A percentile compares a stretch with the other conserved stretches of the same genome.
phyloP scores from a whole-genome alignment of 2,797 vertebrate species.

The Callimico goeldii region DNA sequence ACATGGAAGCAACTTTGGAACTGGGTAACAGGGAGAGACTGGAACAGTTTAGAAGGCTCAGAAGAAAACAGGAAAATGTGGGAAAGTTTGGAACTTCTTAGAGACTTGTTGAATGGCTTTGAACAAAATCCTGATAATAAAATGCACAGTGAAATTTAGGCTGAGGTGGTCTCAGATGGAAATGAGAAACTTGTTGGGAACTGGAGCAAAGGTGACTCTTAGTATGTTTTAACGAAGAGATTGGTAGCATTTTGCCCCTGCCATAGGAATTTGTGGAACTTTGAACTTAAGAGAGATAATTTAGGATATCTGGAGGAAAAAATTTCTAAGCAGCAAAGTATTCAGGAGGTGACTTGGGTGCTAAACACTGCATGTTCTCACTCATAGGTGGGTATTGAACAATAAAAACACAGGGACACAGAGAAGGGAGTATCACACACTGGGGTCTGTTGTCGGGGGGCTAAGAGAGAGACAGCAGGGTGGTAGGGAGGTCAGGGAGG shows the following conservation, averaged over 20 bases:
- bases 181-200: neutral
- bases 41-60: neutral
- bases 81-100: neutral
- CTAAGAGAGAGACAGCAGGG: too few relatives aligned
- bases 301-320: neutral
- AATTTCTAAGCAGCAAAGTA: neutral
- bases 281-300: neutral
- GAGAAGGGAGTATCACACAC: too few relatives aligned
- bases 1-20: neutral
- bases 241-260: neutral
- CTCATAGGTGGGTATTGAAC: too few relatives aligned
- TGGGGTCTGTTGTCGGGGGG: too few relatives aligned
- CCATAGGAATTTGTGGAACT: neutral
- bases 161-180: neutral
- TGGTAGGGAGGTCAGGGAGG: too few relatives aligned
- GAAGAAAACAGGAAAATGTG: too few relatives aligned
- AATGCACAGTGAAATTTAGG: neutral
- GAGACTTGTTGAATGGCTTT: neutral
- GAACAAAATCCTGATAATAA: neutral
- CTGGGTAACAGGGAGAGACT: neutral
- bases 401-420: too few relatives aligned
- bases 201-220: neutral
- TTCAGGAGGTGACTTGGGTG: neutral
- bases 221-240: neutral
- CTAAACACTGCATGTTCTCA: too few relatives aligned